phyloP scores from a whole-genome alignment of 2,113 vertebrate genomes.

The Serilophus lunatus region DNA sequence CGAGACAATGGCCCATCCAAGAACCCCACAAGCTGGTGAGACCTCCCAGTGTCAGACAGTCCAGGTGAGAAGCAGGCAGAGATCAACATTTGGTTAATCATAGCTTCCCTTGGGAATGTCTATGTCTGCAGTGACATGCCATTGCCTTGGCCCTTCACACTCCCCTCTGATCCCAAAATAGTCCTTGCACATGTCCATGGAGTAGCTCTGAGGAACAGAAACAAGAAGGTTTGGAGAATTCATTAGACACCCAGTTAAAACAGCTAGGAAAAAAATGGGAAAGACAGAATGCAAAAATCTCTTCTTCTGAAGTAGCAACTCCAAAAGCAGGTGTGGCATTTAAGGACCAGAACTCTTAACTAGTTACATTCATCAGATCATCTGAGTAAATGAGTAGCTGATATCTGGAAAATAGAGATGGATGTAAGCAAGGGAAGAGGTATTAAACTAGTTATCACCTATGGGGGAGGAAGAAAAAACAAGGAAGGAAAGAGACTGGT shows the following conservation, averaged over 20 bases:
- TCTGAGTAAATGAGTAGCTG: not conserved
- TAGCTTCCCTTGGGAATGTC: not conserved
- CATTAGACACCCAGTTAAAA: not conserved
- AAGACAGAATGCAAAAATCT: not conserved
- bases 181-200: accelerated
- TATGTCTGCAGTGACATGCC: not conserved
- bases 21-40: not conserved
- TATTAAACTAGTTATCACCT: not conserved
- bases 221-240: not conserved
- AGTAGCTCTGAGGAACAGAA: not conserved
- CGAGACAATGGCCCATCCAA: not conserved
- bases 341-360: not conserved
- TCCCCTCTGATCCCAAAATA: not conserved
- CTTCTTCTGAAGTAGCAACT: not conserved
- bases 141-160: not conserved
- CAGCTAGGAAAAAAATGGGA: not conserved
- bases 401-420: not conserved
- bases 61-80: not conserved
- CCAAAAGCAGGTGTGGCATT: not conserved
- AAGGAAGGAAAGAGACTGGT: not conserved
- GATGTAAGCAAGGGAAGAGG: not conserved
- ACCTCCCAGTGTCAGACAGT: not conserved
- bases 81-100: not conserved
- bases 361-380: not conserved
- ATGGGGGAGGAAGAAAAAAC: not conserved